Percentiles rank a stretch among this genome's conserved stretches.
phyloP scores from a whole-genome alignment of 1,140 invertebrate species.

The Littorina saxatilis region DNA sequence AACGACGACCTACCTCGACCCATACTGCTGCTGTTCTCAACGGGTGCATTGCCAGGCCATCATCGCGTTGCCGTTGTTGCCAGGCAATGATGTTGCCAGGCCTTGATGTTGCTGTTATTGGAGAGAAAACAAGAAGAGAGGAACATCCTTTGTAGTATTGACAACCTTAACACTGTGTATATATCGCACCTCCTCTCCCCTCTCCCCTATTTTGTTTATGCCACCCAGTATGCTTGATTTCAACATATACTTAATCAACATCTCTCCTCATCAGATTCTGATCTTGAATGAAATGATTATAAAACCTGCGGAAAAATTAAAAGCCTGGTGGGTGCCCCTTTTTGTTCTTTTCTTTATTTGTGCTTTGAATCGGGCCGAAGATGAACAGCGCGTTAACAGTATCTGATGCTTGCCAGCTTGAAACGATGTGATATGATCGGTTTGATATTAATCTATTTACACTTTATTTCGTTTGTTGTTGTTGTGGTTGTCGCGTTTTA shows the following conservation, averaged over 20 bases:
- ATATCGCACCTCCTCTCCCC: slow-evolving; percentile 7
- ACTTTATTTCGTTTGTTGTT: slow-evolving; percentile 19
- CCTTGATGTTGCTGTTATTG: too few species aligned
- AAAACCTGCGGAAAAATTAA: neutral
- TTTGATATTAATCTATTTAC: slow-evolving; percentile 39
- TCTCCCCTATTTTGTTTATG: neutral
- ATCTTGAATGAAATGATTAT: neutral
- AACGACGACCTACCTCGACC: slow-evolving; percentile 26
- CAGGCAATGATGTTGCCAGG: too few species aligned
- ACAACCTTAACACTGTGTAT: neutral
- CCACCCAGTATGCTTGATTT: neutral
- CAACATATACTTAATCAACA: neutral
- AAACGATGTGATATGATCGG: slow-evolving; percentile 27
- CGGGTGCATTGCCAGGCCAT: slow-evolving; percentile 15
- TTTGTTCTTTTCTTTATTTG: neutral
- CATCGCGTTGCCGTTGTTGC: too few species aligned
- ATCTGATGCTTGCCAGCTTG: slow-evolving; percentile 38
- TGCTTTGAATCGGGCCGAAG: slow-evolving; percentile 24
- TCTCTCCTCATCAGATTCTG: neutral
- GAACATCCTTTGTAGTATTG: neutral
- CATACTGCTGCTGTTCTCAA: slow-evolving; percentile 25
- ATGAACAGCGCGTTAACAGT: neutral
- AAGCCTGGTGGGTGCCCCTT: neutral
- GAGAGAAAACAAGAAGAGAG: too few species aligned
- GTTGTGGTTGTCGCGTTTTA: neutral